phyloP scores from a whole-genome alignment of 2,888 invertebrate species.

The Limnephilus auricula region DNA sequence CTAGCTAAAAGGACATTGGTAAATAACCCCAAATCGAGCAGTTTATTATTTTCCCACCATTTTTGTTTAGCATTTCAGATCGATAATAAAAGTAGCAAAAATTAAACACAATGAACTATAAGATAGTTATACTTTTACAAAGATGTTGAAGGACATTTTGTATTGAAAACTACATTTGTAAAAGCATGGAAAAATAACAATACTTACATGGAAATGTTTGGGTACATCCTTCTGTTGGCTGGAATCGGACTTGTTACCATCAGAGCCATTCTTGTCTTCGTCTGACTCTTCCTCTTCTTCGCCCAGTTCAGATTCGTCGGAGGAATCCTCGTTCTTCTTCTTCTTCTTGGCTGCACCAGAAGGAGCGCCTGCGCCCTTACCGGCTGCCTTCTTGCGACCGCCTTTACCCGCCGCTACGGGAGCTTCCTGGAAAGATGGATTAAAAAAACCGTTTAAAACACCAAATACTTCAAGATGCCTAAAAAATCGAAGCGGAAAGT shows the following conservation, averaged over 20 bases:
- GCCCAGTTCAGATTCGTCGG: constrained; percentile 75
- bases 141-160: neutral
- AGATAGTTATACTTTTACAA: neutral
- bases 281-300: constrained; percentile 68
- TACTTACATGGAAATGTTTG: constrained; percentile 77
- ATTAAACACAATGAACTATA: neutral
- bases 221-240: constrained; percentile 78
- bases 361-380: constrained; percentile 1
- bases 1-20: neutral
- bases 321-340: constrained; percentile 72
- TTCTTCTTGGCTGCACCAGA: constrained; percentile 54
- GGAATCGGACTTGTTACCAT: constrained; percentile 77
- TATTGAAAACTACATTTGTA: neutral
- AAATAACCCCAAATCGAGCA: neutral
- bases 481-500: too few species aligned
- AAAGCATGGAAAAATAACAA: neutral
- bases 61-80: neutral
- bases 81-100: neutral
- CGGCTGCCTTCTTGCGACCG: constrained; percentile 16
- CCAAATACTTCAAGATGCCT: neutral
- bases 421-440: constrained; percentile 21
- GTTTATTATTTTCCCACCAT: neutral
- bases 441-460: neutral
- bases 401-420: constrained; percentile 2
- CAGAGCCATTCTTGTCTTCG: constrained; percentile 77